Evolutionary conservation across 2,797 vertebrate genomes (phyloP), one percentile per base, ranked within the genome.

Genomic region (Parauchenoglanis punctatus): DNA sequence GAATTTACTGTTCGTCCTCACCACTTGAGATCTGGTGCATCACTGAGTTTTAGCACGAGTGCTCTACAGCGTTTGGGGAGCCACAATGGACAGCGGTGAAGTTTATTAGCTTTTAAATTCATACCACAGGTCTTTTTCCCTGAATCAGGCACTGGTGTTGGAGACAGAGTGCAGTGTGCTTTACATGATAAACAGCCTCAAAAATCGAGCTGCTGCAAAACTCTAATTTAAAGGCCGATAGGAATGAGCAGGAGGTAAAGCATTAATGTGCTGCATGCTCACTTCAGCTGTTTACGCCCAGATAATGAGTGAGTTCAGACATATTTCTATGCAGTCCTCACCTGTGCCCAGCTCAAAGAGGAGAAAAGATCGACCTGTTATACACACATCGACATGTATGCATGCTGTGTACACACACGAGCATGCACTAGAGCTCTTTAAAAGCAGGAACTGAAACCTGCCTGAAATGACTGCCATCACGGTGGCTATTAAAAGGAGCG

Each of bases 401-500:
- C 73, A 63, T 73, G 80, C 52, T 86, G 85, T 65, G 65, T 81
- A 84, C 73, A 63, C 83, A 80, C 28, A 52, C 56, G 23, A 73
- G 52, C 70, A 52, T 72, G 77, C 82, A 86, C 78, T 70, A 31
- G 84, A 28, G 83, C 83, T 88, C 84, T 89, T 85, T 89, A 88
- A 91, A 93, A 93, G 91, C 86, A 91, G 94, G 91, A 92, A 95
- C 89, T 91, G 93, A 94, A 94, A 95, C 92, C 92, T 91, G 92
- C 92, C 91, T 86, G 86, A 89, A 86, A 88, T 56, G 88, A 88
- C 83, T 92, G 90, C 91, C 93, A 93, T 94, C 94, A 93, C 87
- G 89, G 85, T 91, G 92, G 93, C 95, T 94, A 95, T 96, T 96
- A 95, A 94, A 93, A 91, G 92, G 93, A 91, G 92, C 92, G 84